These are phyloP conservation scores for Megaceryle alcyon DNA, from an alignment of 2,797 vertebrate species.

Conservation along the genomic window DNA sequence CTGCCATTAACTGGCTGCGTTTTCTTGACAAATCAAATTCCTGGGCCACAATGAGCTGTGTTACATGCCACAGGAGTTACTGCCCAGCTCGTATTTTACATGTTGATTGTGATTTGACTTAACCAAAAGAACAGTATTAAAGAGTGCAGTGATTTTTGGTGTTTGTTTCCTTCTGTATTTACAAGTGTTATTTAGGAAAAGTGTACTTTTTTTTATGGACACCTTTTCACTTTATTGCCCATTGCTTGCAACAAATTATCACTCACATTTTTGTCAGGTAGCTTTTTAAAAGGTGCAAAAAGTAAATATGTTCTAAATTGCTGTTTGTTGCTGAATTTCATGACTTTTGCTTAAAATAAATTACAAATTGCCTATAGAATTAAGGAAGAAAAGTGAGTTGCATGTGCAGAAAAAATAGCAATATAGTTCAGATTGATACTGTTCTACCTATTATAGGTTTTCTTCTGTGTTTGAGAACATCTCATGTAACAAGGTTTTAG, in stretches of 20 bases:
- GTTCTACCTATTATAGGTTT: neutral
- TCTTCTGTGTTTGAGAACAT: neutral
- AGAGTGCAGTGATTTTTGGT: neutral
- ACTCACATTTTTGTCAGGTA: neutral
- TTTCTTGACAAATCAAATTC: neutral
- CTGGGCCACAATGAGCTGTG: neutral
- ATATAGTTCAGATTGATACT: neutral
- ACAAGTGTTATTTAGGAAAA: neutral
- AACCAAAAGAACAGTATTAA: neutral
- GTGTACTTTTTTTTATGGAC: neutral
- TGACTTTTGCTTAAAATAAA: constrained; percentile 20
- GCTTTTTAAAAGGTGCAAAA: neutral
- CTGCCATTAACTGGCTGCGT: neutral
- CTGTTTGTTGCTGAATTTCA: neutral
- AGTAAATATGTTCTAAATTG: constrained; percentile 30
- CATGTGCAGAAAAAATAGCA: neutral
- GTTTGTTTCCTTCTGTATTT: neutral
- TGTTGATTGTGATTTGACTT: neutral
- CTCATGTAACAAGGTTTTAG: neutral
- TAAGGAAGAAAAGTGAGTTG: neutral
- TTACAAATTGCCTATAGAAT: neutral
- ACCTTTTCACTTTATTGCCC: constrained; percentile 31
- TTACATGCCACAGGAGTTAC: neutral
- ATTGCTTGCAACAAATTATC: neutral
- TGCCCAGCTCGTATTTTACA: neutral